Conservation (phyloP, 2,888 invertebrate species). For the Euspilapteryx auroguttella region DNA sequence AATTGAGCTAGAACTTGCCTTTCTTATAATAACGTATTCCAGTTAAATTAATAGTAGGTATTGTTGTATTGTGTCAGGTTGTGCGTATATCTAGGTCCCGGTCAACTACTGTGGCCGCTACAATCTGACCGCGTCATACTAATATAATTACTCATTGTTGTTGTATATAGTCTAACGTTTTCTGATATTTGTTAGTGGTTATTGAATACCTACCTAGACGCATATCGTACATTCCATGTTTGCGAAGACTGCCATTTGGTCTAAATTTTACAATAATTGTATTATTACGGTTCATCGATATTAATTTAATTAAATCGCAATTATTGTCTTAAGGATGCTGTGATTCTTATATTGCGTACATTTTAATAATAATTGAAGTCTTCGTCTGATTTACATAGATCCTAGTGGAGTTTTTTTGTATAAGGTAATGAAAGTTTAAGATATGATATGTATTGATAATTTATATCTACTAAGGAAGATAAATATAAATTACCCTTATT, state of each 20-base stretch:
- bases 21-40: conserved; percentile 24
- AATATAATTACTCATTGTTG: conserved; percentile 55
- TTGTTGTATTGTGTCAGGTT: too few species aligned
- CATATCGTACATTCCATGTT: conserved; percentile 62
- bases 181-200: conserved; percentile 51
- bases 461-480: too few species aligned
- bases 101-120: too few species aligned
- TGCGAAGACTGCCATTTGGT: conserved; percentile 61
- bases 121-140: too few species aligned
- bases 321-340: conserved; percentile 59
- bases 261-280: conserved; percentile 59
- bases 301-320: conserved; percentile 54
- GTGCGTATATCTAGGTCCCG: too few species aligned
- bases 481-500: conserved; percentile 46
- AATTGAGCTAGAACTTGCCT: conserved; percentile 37
- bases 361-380: conserved; percentile 46
- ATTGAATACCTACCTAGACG: conserved; percentile 58
- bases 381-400: conserved; percentile 52
- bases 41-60: conserved; percentile 19
- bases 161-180: conserved; percentile 50
- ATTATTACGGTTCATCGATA: conserved; percentile 53
- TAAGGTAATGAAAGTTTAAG: too few species aligned
- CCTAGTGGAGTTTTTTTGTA: conserved; percentile 55
- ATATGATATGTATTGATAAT: too few species aligned
- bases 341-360: conserved; percentile 61